Evolutionary conservation across 2,797 vertebrate genomes (phyloP).

Genomic region (Tolypeutes matacus): DNA sequence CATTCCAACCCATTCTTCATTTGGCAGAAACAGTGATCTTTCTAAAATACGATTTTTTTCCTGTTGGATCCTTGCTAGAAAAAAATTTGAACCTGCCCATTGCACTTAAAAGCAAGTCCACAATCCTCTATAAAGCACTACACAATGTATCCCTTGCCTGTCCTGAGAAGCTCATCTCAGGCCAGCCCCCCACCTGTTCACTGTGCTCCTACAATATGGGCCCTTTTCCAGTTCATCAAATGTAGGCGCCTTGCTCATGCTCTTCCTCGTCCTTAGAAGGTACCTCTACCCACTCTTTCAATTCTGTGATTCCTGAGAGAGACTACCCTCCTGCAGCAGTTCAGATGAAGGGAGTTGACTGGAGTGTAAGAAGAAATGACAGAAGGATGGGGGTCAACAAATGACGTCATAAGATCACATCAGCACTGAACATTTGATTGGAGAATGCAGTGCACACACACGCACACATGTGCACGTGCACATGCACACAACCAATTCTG

Average conservation of each 20-base stretch:
- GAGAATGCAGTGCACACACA: background rate
- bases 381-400: background rate
- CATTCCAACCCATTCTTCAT: background rate
- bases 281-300: background rate
- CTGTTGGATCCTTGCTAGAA: background rate
- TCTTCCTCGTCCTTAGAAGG: background rate
- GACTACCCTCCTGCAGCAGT: background rate
- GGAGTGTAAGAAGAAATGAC: background rate
- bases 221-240: background rate
- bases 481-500: background rate
- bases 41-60: background rate
- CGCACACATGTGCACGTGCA: background rate
- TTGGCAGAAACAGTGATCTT: background rate
- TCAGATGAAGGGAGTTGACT: background rate
- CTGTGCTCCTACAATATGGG: accelerated
- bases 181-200: accelerated
- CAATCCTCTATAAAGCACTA: background rate
- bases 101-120: background rate
- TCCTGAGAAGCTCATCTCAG: background rate
- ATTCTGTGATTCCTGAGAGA: background rate
- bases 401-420: background rate
- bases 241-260: background rate
- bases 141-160: background rate
- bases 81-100: background rate
- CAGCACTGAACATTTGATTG: background rate